phyloP scores from a whole-genome alignment of 2,888 invertebrate species.

The Ditula angustiorana region DNA sequence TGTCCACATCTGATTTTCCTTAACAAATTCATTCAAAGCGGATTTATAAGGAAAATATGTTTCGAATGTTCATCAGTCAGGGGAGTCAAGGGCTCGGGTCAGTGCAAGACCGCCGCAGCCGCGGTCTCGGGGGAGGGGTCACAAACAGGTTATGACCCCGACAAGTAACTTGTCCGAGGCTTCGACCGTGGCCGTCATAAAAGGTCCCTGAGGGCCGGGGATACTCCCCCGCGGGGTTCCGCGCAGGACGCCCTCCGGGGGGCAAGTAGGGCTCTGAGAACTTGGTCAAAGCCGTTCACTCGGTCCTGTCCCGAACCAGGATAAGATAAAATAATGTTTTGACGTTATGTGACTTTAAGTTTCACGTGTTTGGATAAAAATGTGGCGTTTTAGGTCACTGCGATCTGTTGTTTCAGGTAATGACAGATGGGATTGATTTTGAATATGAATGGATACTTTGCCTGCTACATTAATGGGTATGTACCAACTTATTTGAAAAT shows the following conservation, averaged over 20 bases:
- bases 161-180: conserved; percentile 83
- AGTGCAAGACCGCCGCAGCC: conserved; percentile 73
- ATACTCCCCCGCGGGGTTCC: conserved; percentile 50
- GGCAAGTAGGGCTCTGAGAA: conserved; percentile 50
- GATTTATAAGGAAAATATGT: conserved; percentile 19
- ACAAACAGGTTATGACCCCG: conserved; percentile 85
- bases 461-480: too few species aligned
- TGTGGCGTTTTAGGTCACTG: conserved; percentile 14
- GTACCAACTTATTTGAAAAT: too few species aligned
- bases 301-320: conserved; percentile 76
- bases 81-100: conserved; percentile 60
- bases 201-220: conserved; percentile 61
- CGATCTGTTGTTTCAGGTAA: neutral
- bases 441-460: neutral
- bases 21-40: neutral
- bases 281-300: conserved; percentile 63
- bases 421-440: neutral
- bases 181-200: conserved; percentile 65
- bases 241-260: conserved; percentile 44
- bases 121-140: conserved; percentile 81
- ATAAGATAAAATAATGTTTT: conserved; percentile 79
- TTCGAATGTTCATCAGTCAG: conserved; percentile 40
- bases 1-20: neutral
- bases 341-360: conserved; percentile 62
- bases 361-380: conserved; percentile 56